These are phyloP conservation scores for Melitaea cinxia DNA, from an alignment of 1,140 invertebrate genomes.

Conservation along the genomic window DNA sequence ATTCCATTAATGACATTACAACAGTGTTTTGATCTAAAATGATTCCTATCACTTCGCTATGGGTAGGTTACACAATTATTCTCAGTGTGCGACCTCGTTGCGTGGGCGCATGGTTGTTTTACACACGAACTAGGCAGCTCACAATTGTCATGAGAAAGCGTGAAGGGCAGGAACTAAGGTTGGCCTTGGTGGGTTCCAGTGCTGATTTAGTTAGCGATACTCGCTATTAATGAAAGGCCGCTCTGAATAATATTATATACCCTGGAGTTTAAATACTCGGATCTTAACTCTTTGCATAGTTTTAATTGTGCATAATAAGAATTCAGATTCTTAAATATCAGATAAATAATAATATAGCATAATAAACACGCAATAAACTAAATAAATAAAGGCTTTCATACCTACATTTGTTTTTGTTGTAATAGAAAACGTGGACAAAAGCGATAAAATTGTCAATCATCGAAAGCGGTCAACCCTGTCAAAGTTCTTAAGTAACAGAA, in stretches of 20 bases:
- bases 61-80: conserved; percentile 18
- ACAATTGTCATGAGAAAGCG: conserved; percentile 51
- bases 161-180: conserved; percentile 51
- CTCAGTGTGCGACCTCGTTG: conserved; percentile 29
- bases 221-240: not conserved
- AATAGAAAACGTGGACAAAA: too few relatives aligned
- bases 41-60: not conserved
- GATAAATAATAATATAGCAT: too few relatives aligned
- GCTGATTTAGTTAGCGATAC: conserved; percentile 5
- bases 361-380: too few relatives aligned
- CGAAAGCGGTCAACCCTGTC: too few relatives aligned
- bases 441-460: too few relatives aligned
- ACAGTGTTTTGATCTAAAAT: not conserved
- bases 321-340: too few relatives aligned
- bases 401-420: too few relatives aligned
- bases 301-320: too few relatives aligned
- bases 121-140: conserved; percentile 31
- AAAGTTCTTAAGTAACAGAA: too few relatives aligned
- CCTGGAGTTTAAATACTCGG: not conserved
- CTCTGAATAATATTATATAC: not conserved
- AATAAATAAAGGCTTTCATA: too few relatives aligned
- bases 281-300: too few relatives aligned
- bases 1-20: too few relatives aligned
- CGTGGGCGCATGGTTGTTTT: conserved; percentile 31
- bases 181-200: conserved; percentile 43